Base-by-base conservation (phyloP, 2,888 invertebrate species). In the Megastigmus dorsalis region DNA sequence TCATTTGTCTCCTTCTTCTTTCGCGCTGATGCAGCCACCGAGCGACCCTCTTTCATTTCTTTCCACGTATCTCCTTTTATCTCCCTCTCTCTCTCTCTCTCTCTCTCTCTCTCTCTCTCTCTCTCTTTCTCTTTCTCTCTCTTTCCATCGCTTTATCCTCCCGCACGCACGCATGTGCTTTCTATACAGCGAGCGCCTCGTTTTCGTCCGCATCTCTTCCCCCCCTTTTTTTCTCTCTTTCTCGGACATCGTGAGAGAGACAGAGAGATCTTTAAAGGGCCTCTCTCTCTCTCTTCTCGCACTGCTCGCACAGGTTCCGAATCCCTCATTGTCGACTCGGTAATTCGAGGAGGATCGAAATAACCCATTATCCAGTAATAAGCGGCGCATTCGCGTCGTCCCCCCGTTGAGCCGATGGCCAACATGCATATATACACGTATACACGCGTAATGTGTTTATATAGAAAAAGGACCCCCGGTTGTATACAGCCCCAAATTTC, bases 301-400 rank as follows among this genome's bases (percentile, higher is more conserved):
- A n/a, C n/a, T n/a, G n/a, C n/a, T n/a, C n/a, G n/a, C n/a, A n/a
- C n/a, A n/a, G n/a, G 48, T 73, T 78, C 84, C 82, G 82, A 85
- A 85, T 85, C 81, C 80, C 84, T 84, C 82, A 84, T 85, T 84
- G 84, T 85, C 84, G 85, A 85, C 80, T 83, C 81, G 82, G 85
- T 84, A 84, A 85, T 85, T 85, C 82, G 84, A 85, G 83, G 82
- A 84, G 84, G 83, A 85, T 84, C 85, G 84, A 85, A 85, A 85
- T 84, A 85, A 85, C 84, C 84, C 83, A 85, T 85, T 85, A 85
- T 83, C 80, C 82, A 36, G 82, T 85, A 85, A 85, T 85, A 83
- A 85, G 84, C 81, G 82, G 76, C 77, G 82, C 80, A 83, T 84
- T 84, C 81, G 79, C 78, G 79, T 62, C 48, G 63, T 23, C 36